Conservation (phyloP, 2,113 vertebrate species). For the Podarcis muralis region DNA sequence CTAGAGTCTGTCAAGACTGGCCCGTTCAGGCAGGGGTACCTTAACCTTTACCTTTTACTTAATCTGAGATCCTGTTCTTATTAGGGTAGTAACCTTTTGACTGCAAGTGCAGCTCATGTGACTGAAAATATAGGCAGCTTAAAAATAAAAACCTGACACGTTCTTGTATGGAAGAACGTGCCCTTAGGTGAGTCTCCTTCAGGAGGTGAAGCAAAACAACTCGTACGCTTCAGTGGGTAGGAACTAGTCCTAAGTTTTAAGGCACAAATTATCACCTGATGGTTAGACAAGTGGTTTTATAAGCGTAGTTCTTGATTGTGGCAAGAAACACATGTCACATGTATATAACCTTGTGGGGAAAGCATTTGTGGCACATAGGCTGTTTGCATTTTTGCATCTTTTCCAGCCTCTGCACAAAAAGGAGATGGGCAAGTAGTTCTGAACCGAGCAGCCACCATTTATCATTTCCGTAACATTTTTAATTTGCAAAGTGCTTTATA, state of each 20-base stretch:
- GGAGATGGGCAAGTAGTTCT: not conserved
- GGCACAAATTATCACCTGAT: not conserved
- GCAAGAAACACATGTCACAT: not conserved
- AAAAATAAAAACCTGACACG: not conserved
- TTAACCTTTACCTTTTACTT: too few relatives aligned
- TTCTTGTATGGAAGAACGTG: too few relatives aligned
- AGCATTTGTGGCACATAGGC: not conserved
- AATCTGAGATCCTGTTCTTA: not conserved
- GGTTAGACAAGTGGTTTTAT: not conserved
- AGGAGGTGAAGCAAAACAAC: too few relatives aligned
- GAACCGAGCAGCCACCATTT: not conserved
- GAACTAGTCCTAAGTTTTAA: too few relatives aligned
- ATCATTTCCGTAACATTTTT: slow-evolving; percentile 1
- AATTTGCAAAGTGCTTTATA: slow-evolving; percentile 13
- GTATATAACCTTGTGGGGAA: not conserved
- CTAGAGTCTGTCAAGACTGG: too few relatives aligned
- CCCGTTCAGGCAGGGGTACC: too few relatives aligned
- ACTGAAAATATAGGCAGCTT: not conserved
- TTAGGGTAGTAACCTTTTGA: not conserved
- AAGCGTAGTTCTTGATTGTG: not conserved
- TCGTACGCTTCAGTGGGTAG: too few relatives aligned
- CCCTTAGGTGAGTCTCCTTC: too few relatives aligned
- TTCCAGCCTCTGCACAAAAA: not conserved
- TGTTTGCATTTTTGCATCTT: not conserved
- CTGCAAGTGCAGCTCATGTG: not conserved